These are phyloP conservation scores for Drosophila malerkotliana DNA, from an alignment of 1,140 invertebrate species.

Conservation along the genomic window DNA sequence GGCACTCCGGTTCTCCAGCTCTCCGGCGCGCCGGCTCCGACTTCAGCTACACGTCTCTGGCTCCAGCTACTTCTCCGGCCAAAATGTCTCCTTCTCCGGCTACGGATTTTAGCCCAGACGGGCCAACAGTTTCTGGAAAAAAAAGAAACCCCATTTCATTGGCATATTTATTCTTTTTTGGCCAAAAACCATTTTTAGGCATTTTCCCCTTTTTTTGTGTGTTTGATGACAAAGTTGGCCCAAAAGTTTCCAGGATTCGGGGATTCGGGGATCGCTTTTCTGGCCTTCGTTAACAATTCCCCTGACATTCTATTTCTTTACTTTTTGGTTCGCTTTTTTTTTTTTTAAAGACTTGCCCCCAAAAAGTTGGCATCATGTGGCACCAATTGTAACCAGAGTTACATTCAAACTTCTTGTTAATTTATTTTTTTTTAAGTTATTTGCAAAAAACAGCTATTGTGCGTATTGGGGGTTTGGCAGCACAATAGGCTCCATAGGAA, in stretches of 20 bases:
- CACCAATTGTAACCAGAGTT: constrained; percentile 9
- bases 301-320: constrained; percentile 13
- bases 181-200: constrained; percentile 62
- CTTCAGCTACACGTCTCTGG: not conserved
- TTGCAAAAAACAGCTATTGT: not conserved
- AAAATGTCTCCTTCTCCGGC: not conserved
- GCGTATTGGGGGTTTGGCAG: not conserved
- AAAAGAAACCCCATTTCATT: constrained; percentile 46
- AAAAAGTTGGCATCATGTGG: constrained; percentile 46
- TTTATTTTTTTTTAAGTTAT: constrained; percentile 15
- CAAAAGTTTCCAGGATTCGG: constrained; percentile 40
- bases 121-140: not conserved
- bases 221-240: constrained; percentile 35
- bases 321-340: not conserved
- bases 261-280: constrained; percentile 15
- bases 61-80: not conserved
- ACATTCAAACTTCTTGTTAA: not conserved
- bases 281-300: constrained; percentile 47
- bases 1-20: constrained; percentile 11
- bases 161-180: constrained; percentile 70
- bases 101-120: constrained; percentile 7
- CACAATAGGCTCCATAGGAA: not conserved
- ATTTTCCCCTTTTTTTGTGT: constrained; percentile 30
- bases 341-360: not conserved
- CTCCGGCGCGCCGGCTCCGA: not conserved